phyloP scores from a whole-genome alignment of 35 echinoderm and acorn worm genomes.

The Ptychodera flava region DNA sequence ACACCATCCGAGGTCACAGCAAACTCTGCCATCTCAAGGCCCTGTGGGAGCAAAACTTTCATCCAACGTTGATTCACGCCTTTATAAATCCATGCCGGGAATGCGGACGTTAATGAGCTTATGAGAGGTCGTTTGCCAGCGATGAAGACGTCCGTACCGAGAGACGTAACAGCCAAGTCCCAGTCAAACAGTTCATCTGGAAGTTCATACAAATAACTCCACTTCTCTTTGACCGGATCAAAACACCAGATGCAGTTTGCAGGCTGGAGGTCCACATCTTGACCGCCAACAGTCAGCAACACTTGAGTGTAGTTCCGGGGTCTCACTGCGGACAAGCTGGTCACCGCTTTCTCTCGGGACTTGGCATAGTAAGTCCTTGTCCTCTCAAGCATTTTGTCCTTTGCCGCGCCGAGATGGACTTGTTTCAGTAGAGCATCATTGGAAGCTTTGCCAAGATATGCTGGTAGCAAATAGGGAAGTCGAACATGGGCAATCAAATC shows the following conservation, averaged over 20 bases:
- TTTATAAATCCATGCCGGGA: slow-evolving; percentile 8
- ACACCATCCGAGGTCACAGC: background rate
- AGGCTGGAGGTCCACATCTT: background rate
- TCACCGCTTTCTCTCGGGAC: background rate
- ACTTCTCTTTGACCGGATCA: background rate
- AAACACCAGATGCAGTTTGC: slow-evolving; percentile 4
- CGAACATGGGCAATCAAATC: slow-evolving; percentile 2
- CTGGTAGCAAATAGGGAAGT: background rate
- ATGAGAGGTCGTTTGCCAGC: background rate
- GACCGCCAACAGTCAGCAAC: slow-evolving; percentile 7
- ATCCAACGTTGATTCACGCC: background rate
- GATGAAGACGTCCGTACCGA: background rate
- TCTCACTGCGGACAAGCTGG: background rate
- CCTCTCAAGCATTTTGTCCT: background rate
- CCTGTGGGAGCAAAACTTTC: background rate
- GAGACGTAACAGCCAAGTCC: background rate
- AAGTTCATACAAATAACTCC: background rate
- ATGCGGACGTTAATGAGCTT: background rate
- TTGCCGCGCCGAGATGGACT: background rate
- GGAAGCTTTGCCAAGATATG: background rate
- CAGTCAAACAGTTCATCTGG: slow-evolving; percentile 2
- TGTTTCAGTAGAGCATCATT: background rate
- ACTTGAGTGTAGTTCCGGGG: background rate
- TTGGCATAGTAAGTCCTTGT: background rate
- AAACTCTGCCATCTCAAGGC: background rate